These are phyloP conservation scores for Octonoba sinensis DNA, from an alignment of 2,888 invertebrate species.

Conservation along the genomic window DNA sequence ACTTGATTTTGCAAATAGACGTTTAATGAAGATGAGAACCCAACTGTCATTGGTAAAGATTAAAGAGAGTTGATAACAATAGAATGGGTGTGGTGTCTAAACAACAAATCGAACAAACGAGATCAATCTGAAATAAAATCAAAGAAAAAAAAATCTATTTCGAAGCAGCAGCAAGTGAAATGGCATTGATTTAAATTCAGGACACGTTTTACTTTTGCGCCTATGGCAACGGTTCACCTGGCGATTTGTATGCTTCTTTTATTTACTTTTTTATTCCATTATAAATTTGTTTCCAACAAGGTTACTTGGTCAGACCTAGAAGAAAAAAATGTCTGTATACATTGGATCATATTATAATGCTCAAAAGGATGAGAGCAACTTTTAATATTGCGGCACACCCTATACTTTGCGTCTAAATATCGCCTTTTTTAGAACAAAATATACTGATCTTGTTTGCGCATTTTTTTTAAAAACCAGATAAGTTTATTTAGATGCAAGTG, in stretches of 20 bases:
- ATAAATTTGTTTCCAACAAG: constrained; percentile 36
- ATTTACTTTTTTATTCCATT: constrained; percentile 13
- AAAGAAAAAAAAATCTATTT: background rate
- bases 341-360: too few species aligned
- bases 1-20: too few species aligned
- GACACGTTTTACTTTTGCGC: constrained; percentile 18
- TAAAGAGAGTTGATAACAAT: too few species aligned
- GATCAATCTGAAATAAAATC: constrained; percentile 21
- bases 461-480: too few species aligned
- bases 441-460: too few species aligned
- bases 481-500: too few species aligned
- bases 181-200: constrained; percentile 15
- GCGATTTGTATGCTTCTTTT: constrained; percentile 2
- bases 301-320: constrained; percentile 12
- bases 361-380: background rate
- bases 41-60: too few species aligned
- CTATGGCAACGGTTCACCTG: constrained; percentile 23
- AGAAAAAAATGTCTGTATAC: constrained; percentile 7
- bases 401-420: background rate
- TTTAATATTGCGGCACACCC: constrained; percentile 20
- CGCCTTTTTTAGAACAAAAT: too few species aligned
- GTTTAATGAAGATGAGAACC: too few species aligned
- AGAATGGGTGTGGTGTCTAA: too few species aligned
- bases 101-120: constrained; percentile 7
- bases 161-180: background rate